Evolutionary conservation across 2,888 invertebrate species (phyloP), one percentile per base, ranked within the genome.

Genomic region (Platynereis dumerilii): DNA sequence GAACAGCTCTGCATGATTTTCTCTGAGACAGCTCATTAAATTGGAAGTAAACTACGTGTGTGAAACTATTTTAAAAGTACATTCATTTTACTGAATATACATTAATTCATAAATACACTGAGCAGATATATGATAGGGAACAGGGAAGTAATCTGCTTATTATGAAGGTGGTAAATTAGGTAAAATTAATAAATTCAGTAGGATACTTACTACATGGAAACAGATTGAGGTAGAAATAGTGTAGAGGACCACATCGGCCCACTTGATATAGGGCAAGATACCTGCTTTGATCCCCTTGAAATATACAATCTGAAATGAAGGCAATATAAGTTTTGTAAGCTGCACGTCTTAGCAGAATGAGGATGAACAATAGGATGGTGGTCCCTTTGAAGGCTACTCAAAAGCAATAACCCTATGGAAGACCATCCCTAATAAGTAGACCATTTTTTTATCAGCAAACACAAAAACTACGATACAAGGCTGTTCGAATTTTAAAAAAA

Each of bases 161-260:
- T n/a, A n/a, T n/a, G n/a, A n/a, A n/a, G n/a, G n/a, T n/a, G n/a
- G n/a, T n/a, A n/a, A n/a, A n/a, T n/a, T n/a, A n/a, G n/a, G n/a
- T n/a, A n/a, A n/a, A 5, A 34, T 34, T 7, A 34, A 34, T 7
- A 34, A 34, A 34, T 34, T 34, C 34, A 34, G 12, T n/a, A n/a
- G n/a, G 34, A 34, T 2, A 79, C 81, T 77, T 73, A 82, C 83
- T 5, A 89, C 89, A 83, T 92, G 92, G 80, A 92, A 92, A 44
- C 92, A 86, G 68, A 90, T 85, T 15, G 91, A 91, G 2, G 92
- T 92, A 72, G 91, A 91, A 68, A 91, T 85, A 70, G 91, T 89
- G 80, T 93, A 93, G 34, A 93, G 84, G 65, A 91, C 85, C 56
- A 90, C 86, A 62, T 88, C 89, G 72, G 91, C 92, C 74, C 90